Evolutionary conservation across 1,140 invertebrate genomes (phyloP).

Genomic region (Idris sp.): DNA sequence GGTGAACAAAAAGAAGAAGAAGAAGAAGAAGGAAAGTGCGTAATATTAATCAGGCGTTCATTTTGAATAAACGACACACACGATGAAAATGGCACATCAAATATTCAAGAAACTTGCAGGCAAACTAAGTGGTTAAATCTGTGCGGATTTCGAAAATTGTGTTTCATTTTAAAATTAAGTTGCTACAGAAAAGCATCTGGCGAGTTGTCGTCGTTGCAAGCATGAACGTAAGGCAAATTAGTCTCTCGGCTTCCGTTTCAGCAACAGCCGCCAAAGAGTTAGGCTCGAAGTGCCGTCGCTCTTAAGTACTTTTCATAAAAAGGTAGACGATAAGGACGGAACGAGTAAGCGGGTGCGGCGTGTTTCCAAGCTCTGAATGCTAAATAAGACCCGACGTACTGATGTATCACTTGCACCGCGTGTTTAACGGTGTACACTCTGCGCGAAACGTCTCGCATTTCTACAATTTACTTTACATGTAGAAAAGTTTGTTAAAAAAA

Average conservation of each 20-base stretch:
- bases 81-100: slow-evolving; percentile 27
- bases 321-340: slow-evolving; percentile 16
- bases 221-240: slow-evolving; percentile 51
- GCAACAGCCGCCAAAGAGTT: slow-evolving; percentile 57
- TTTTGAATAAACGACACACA: slow-evolving; percentile 17
- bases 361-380: slow-evolving; percentile 44
- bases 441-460: slow-evolving; percentile 46
- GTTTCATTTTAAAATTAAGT: slow-evolving; percentile 47
- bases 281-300: slow-evolving; percentile 42
- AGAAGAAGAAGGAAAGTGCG: too few relatives aligned
- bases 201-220: slow-evolving; percentile 34
- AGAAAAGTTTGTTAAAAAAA: slow-evolving; percentile 30
- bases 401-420: slow-evolving; percentile 50
- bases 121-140: slow-evolving; percentile 25
- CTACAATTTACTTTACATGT: slow-evolving; percentile 40
- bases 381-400: slow-evolving; percentile 51
- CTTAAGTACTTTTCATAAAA: slow-evolving; percentile 50
- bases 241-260: slow-evolving; percentile 23
- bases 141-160: slow-evolving; percentile 38
- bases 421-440: slow-evolving; percentile 49
- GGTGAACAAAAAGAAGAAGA: slow-evolving; percentile 5
- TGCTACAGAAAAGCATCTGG: slow-evolving; percentile 47
- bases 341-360: slow-evolving; percentile 12
- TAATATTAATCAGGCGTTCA: slow-evolving; percentile 28
- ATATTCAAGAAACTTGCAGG: slow-evolving; percentile 18